Evolutionary conservation across 2,113 vertebrate species (phyloP), one percentile per base, ranked within the genome.

Genomic region (Ptilonorhynchus violaceus): DNA sequence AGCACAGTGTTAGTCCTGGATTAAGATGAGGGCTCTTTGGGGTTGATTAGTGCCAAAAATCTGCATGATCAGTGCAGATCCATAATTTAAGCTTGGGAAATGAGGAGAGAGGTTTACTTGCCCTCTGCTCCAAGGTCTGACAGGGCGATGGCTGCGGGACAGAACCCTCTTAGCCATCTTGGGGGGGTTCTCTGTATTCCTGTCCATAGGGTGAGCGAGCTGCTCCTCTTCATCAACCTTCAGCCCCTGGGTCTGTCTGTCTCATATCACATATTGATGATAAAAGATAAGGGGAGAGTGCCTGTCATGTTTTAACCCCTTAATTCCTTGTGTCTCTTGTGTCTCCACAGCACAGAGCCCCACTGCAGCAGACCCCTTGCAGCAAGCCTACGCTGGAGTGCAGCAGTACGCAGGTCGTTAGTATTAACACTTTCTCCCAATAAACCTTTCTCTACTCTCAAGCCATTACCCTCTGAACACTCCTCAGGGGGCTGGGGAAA

Each of bases 361-460:
- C 97, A 99, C 99, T 94, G 98, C 99, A 97, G 99, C 99, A 85
- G 99, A 99, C 96, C 99, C 99, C 92, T 98, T 99, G 97, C 99
- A 99, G 98, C 99, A 99, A 98, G 99, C 99, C 98, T 99, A 99
- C 97, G 99, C 99, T 22, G 99, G 99, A 99, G 99, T 99, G 98
- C 99, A 99, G 99, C 99, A 99, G 98, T 99, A 99, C 88, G 99
- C 99, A 99, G 99, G 99, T 99, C 99, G 99, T 99, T 99, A 99
- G 98, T 98, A 99, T 98, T 98, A 98, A 90, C 96, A 93, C 97
- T 97, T 97, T 97, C 97, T 95, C 97, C 92, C 96, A 95, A 88
- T 89, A 94, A 96, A 89, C 55, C 86, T 97, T 98, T 96, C 88
- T 89, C 52, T 28, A 81, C 35, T 78, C n/a, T 85, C 55, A 35